Base-by-base conservation (phyloP, 2,888 invertebrate genomes). In the Dryomyza anilis region DNA sequence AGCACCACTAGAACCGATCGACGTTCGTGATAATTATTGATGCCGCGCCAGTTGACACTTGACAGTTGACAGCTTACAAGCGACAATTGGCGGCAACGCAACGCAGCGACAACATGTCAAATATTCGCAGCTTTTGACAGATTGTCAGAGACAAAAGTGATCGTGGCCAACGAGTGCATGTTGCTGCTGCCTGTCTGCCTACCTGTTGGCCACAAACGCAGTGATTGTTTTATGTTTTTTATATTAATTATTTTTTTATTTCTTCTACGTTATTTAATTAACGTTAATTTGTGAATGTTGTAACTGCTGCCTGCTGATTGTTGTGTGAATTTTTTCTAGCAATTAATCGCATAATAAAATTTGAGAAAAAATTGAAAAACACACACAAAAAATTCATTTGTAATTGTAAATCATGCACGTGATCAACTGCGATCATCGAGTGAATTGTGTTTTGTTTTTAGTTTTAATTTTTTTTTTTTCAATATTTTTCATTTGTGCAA, bases 61-160 rank as follows among this genome's bases (percentile, higher is more conserved):
- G 39, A 39, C 7, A 25, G 23, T 53, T 58, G 59, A 53, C 64
- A 55, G 52, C 19, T 46, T 55, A 61, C 67, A 58, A 23, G 43
- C 36, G 60, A 46, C 60, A 57, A 39, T 12, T 12, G 25, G 33
- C 27, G n/a, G 16, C 48, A 21, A 60, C 39, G 39, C 21, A 36
- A 23, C 39, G 39, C 21, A 36, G n/a, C 52, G 55, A 27, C 55
- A 53, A 60, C 53, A 55, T 39, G 23, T 53, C 63, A 43, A 57
- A 60, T 52, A 57, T 10, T 23, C 39, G 50, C 62, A 33, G 62
- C 62, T 60, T 66, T 59, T 66, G 66, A 66, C 66, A 63, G 63
- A 56, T 56, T 63, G 63, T 63, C 66, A 63, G 19, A 30, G 33
- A 33, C 36, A 33, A 23, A 1, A 21, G 21, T 21, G 8, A 16